phyloP scores from a whole-genome alignment of 2,113 vertebrate species.

The Ovis aries region ARS-UI_Ramb_v3.0 NC_056056.1:74448001-74448500 shows the following conservation, averaged over 20 bases:
- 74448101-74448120: background rate
- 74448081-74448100: slow-evolving; percentile 33
- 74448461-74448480: slow-evolving; percentile 53
- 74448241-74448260: background rate
- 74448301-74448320: slow-evolving; percentile 17
- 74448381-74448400: background rate
- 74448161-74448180: slow-evolving; percentile 67
- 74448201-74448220: slow-evolving; percentile 80
- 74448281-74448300: background rate
- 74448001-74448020: background rate
- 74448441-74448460: background rate
- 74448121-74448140: slow-evolving; percentile 54
- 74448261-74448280: background rate
- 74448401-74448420: background rate
- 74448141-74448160: slow-evolving; percentile 78
- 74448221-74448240: slow-evolving; percentile 58
- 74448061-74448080: background rate
- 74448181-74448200: slow-evolving; percentile 73
- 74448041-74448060: background rate
- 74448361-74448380: background rate
- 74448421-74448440: background rate
- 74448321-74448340: background rate
- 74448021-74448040: background rate
- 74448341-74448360: background rate
- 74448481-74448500: slow-evolving; percentile 35